phyloP scores from a whole-genome alignment of 2,113 vertebrate species.

The Crocuta crocuta region DNA sequence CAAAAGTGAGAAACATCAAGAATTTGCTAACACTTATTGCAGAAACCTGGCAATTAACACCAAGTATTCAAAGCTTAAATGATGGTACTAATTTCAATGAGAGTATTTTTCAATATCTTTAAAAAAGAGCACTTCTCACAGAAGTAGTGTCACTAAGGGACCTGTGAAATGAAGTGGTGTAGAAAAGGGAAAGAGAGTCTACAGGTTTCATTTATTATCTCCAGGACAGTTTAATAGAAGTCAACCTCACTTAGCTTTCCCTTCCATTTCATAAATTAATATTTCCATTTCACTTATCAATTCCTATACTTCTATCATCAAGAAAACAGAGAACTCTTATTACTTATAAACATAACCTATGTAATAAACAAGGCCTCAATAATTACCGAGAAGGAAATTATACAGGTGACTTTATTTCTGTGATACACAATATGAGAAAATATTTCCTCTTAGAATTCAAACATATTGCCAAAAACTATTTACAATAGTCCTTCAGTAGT shows the following conservation, averaged over 20 bases:
- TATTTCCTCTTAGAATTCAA: slow-evolving; percentile 60
- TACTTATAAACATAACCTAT: slow-evolving; percentile 38
- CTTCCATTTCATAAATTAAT: slow-evolving; percentile 23
- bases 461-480: slow-evolving; percentile 38
- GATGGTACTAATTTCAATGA: slow-evolving; percentile 1
- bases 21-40: slow-evolving; percentile 7
- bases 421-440: slow-evolving; percentile 34
- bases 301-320: background rate
- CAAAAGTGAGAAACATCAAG: slow-evolving; percentile 24
- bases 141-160: background rate
- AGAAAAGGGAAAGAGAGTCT: background rate
- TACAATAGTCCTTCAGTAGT: slow-evolving; percentile 39
- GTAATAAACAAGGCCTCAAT: slow-evolving; percentile 52
- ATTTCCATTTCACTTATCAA: slow-evolving; percentile 1
- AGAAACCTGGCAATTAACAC: background rate
- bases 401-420: slow-evolving; percentile 67
- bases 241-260: background rate
- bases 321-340: slow-evolving; percentile 21
- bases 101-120: background rate
- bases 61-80: slow-evolving; percentile 28
- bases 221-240: background rate
- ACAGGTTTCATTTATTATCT: background rate
- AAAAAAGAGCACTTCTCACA: background rate
- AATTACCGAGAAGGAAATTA: slow-evolving; percentile 54
- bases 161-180: background rate